Evolutionary conservation across 2,888 invertebrate genomes (phyloP).

Genomic region (Acronicta psi): DNA sequence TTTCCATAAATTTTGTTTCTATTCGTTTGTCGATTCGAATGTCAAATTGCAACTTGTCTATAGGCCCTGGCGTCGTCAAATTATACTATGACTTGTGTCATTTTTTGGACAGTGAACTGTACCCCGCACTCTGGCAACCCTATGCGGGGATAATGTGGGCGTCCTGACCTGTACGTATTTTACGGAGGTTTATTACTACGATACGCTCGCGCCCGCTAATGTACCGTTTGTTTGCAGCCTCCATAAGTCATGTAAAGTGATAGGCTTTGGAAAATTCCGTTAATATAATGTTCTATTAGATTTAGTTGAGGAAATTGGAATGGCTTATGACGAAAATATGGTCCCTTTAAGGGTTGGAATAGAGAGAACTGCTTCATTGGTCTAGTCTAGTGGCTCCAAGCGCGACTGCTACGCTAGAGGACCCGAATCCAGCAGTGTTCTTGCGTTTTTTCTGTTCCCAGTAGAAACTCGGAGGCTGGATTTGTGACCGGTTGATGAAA

Average conservation of each 20-base stretch:
- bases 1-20: too few relatives aligned
- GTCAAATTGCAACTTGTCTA: too few relatives aligned
- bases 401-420: too few relatives aligned
- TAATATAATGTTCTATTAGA: slow-evolving; percentile 31
- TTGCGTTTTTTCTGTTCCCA: too few relatives aligned
- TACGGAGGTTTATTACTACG: slow-evolving; percentile 62
- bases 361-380: too few relatives aligned
- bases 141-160: slow-evolving; percentile 24
- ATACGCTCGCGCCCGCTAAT: slow-evolving; percentile 58
- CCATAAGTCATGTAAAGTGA: slow-evolving; percentile 37
- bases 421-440: too few relatives aligned
- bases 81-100: too few relatives aligned
- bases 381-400: too few relatives aligned
- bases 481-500: too few relatives aligned
- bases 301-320: slow-evolving; percentile 26
- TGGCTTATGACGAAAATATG: slow-evolving; percentile 4
- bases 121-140: slow-evolving; percentile 19
- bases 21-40: too few relatives aligned
- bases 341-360: not conserved
- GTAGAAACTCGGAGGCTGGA: too few relatives aligned
- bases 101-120: not conserved
- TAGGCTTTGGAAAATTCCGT: slow-evolving; percentile 29
- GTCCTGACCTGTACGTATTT: slow-evolving; percentile 53
- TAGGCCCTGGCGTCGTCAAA: too few relatives aligned
- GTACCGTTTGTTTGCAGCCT: slow-evolving; percentile 42